Conservation (phyloP, 2,797 vertebrate species). For the Decapterus maruadsi region DNA sequence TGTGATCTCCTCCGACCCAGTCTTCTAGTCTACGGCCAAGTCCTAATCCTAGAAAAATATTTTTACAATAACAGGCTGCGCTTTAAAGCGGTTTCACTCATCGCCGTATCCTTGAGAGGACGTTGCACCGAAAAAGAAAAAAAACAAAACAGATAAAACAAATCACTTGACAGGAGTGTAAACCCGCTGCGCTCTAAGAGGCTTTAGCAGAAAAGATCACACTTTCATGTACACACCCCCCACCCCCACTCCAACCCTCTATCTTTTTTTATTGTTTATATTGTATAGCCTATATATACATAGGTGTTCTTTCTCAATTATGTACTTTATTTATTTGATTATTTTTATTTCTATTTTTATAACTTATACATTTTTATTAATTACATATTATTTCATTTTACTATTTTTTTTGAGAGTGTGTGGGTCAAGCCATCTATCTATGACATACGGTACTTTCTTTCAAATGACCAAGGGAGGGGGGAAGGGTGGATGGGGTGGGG, state of each 20-base stretch:
- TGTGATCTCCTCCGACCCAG: slow-evolving; percentile 11
- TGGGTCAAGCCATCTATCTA: too few relatives aligned
- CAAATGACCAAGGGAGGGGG: too few relatives aligned
- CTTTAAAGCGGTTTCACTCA: slow-evolving; percentile 36
- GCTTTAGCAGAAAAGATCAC: slow-evolving; percentile 76
- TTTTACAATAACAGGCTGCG: slow-evolving; percentile 25
- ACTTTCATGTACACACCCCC: slow-evolving; percentile 41
- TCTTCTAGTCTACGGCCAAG: slow-evolving; percentile 37
- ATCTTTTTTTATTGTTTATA: too few relatives aligned
- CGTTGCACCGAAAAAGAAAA: slow-evolving; percentile 49
- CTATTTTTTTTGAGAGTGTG: too few relatives aligned
- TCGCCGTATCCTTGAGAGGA: slow-evolving; percentile 49
- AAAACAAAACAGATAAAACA: slow-evolving; percentile 44
- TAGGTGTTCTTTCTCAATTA: too few relatives aligned
- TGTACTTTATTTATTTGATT: too few relatives aligned
- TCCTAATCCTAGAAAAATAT: slow-evolving; percentile 21
- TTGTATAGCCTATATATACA: too few relatives aligned
- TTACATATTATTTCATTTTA: too few relatives aligned
- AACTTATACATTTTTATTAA: too few relatives aligned
- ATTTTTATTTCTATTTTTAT: too few relatives aligned
- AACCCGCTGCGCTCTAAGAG: slow-evolving; percentile 66
- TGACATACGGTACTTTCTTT: too few relatives aligned
- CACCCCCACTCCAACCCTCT: not conserved
- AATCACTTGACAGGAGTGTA: slow-evolving; percentile 71
- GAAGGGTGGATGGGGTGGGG: too few relatives aligned